These are phyloP conservation scores for Plodia interpunctella DNA, from an alignment of 1,140 invertebrate genomes.

Conservation along the genomic window DNA sequence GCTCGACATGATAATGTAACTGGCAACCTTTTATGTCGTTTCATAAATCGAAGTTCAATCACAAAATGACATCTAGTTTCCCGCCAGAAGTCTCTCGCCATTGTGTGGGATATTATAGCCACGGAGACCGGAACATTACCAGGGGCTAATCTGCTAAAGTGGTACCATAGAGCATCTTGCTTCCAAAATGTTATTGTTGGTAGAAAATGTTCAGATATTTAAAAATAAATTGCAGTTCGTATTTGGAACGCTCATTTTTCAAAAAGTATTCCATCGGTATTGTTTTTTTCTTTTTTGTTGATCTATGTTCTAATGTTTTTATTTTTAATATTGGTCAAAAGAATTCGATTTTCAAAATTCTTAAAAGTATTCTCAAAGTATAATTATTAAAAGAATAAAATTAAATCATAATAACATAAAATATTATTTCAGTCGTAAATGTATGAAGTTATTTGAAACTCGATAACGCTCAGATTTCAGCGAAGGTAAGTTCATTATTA, in stretches of 20 bases:
- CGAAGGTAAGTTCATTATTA: slow-evolving; percentile 21
- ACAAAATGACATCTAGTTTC: slow-evolving; percentile 31
- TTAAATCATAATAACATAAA: too few species aligned
- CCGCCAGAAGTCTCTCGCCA: slow-evolving; percentile 17
- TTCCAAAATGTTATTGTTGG: slow-evolving; percentile 23
- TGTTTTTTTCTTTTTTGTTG: too few species aligned
- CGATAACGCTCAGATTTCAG: not conserved
- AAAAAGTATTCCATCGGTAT: too few species aligned
- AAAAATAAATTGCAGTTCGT: not conserved
- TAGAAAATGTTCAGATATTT: slow-evolving; percentile 24
- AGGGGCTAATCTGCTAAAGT: slow-evolving; percentile 37
- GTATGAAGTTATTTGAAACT: not conserved
- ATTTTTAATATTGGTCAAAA: too few species aligned
- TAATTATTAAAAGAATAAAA: too few species aligned
- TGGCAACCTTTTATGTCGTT: slow-evolving; percentile 5
- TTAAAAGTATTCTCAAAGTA: too few species aligned
- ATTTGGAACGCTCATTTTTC: slow-evolving; percentile 6
- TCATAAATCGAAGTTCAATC: slow-evolving; percentile 31
- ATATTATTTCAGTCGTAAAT: not conserved
- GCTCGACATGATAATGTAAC: too few species aligned
- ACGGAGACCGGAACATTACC: slow-evolving; percentile 32
- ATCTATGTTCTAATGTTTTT: too few species aligned
- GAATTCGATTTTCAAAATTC: too few species aligned
- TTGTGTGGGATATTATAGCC: slow-evolving; percentile 20
- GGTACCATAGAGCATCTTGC: slow-evolving; percentile 18